These are phyloP conservation scores for Oscheius sp. DNA, from an alignment of 1,140 invertebrate genomes.

Conservation along the genomic window DNA sequence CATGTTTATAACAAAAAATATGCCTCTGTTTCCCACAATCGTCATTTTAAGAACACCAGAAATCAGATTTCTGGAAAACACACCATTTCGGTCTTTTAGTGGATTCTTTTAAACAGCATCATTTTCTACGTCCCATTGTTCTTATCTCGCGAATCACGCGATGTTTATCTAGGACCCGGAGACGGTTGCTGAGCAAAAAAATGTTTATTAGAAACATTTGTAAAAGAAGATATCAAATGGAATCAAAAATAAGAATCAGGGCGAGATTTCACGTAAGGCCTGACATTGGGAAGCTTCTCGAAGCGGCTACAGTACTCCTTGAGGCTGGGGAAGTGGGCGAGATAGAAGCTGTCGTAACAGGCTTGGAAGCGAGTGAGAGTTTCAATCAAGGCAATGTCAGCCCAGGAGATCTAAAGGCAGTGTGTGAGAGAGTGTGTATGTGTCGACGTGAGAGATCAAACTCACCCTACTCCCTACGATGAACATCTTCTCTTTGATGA, in stretches of 20 bases:
- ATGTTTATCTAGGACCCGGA: too few species aligned
- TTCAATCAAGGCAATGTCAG: constrained; percentile 29
- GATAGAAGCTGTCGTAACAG: constrained; percentile 29
- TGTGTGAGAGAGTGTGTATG: background rate
- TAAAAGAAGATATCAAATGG: too few species aligned
- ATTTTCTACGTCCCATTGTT: too few species aligned
- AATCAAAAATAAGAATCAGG: constrained; percentile 18
- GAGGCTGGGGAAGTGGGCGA: constrained; percentile 16
- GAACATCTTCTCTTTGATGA: constrained; percentile 17
- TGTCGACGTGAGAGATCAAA: background rate
- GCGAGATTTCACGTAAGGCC: constrained; percentile 19
- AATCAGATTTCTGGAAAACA: too few species aligned
- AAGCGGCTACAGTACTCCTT: constrained; percentile 16
- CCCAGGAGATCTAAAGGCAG: constrained; percentile 22
- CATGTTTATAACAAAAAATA: too few species aligned
- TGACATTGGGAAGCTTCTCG: constrained; percentile 25
- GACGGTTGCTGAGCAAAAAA: too few species aligned
- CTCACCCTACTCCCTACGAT: constrained; percentile 16
- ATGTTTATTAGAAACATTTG: too few species aligned
- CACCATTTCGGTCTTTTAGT: too few species aligned
- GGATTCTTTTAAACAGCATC: too few species aligned
- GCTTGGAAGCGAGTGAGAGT: constrained; percentile 21
- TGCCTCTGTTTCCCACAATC: too few species aligned
- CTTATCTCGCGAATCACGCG: too few species aligned
- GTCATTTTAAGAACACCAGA: too few species aligned